A percentile compares a stretch with the other conserved stretches of the same genome.
phyloP scores from a whole-genome alignment of 2,888 invertebrate genomes.

The Mythimna ferrago region DNA sequence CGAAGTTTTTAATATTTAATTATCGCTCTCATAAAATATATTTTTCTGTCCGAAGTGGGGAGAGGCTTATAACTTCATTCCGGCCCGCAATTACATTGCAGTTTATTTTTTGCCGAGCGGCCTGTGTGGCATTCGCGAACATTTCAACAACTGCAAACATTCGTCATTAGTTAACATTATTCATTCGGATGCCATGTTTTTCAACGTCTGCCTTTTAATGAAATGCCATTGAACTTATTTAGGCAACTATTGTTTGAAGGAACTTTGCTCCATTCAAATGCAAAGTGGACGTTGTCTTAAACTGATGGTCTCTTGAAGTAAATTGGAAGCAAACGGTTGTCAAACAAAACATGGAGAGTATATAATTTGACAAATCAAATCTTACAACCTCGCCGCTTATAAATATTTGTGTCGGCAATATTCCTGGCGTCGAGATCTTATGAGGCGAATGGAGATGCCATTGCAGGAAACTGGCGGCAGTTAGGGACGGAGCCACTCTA shows the following conservation, averaged over 20 bases:
- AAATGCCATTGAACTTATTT: constrained; percentile 69
- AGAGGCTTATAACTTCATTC: constrained; percentile 82
- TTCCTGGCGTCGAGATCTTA: constrained; percentile 69
- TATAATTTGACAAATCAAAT: constrained; percentile 26
- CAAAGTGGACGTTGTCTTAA: constrained; percentile 40
- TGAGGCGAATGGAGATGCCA: constrained; percentile 76
- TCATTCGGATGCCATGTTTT: constrained; percentile 80
- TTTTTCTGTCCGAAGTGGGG: constrained; percentile 56
- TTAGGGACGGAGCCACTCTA: constrained; percentile 72
- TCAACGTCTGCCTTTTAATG: constrained; percentile 82
- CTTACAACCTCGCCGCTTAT: constrained; percentile 36
- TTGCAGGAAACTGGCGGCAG: constrained; percentile 68
- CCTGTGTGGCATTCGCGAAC: constrained; percentile 73
- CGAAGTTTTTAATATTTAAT: constrained; percentile 48
- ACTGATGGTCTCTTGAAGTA: constrained; percentile 30
- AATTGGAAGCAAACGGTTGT: constrained; percentile 7
- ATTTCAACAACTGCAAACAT: constrained; percentile 82
- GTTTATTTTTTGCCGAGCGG: constrained; percentile 71
- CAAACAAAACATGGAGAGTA: constrained; percentile 10
- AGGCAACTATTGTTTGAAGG: constrained; percentile 53
- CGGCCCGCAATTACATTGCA: constrained; percentile 81
- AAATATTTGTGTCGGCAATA: constrained; percentile 66
- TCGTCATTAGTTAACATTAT: constrained; percentile 84
- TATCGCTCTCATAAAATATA: constrained; percentile 51
- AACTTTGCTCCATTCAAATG: constrained; percentile 54